Conservation (phyloP, 1,140 invertebrate species). For the Euglossa dilemma region DNA sequence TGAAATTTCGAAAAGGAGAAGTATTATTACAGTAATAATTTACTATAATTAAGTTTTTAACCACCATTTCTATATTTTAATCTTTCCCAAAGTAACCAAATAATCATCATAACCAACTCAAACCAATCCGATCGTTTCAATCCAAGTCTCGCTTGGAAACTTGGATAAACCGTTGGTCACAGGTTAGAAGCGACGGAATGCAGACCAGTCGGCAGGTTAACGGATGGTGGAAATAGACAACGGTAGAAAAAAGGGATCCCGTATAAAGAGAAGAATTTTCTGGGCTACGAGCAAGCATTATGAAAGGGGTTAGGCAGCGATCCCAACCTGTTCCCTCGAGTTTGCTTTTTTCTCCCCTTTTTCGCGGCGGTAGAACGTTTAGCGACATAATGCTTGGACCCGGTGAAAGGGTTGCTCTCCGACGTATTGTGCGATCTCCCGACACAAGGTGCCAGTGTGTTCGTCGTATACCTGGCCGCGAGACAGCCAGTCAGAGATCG, state of each 20-base stretch:
- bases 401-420: constrained; percentile 74
- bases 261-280: constrained; percentile 44
- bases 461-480: constrained; percentile 65
- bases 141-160: background rate
- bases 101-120: too few species aligned
- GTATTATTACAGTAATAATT: too few species aligned
- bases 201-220: constrained; percentile 37
- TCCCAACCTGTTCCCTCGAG: constrained; percentile 63
- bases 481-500: background rate
- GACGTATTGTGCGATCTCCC: constrained; percentile 50
- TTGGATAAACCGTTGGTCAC: background rate
- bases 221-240: constrained; percentile 10
- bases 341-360: constrained; percentile 41
- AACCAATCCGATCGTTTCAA: background rate
- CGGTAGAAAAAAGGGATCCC: background rate
- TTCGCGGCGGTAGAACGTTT: constrained; percentile 58
- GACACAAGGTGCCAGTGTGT: constrained; percentile 61
- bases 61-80: too few species aligned
- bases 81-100: too few species aligned
- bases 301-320: constrained; percentile 58
- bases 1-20: too few species aligned
- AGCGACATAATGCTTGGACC: constrained; percentile 67
- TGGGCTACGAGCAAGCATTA: constrained; percentile 30
- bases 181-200: constrained; percentile 9
- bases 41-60: too few species aligned